phyloP scores from a whole-genome alignment of 2,797 vertebrate species.

The Eptatretus atami region DNA sequence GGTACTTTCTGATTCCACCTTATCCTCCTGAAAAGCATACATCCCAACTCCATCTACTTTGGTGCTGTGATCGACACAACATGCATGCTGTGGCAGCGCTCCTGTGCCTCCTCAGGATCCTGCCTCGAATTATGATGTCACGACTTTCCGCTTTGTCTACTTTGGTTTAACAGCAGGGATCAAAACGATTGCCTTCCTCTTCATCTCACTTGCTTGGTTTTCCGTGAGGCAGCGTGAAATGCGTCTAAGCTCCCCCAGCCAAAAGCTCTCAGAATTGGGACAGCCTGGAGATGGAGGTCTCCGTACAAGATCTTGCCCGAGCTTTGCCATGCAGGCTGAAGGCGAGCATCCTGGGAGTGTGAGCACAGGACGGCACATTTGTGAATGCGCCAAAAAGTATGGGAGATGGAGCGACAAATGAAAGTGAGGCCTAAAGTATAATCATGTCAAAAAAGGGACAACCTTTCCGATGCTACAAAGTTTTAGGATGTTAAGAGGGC shows the following conservation, averaged over 20 bases:
- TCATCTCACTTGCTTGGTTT: constrained; percentile 97
- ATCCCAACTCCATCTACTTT: constrained; percentile 96
- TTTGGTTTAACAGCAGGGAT: constrained; percentile 85
- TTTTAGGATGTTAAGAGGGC: too few relatives aligned
- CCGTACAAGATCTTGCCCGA: constrained; percentile 57
- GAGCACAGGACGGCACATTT: too few relatives aligned
- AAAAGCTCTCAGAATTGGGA: constrained; percentile 32
- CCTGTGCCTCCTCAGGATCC: constrained; percentile 71
- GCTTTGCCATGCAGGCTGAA: constrained; percentile 28
- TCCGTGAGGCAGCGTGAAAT: constrained; percentile 86
- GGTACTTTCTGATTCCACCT: too few relatives aligned
- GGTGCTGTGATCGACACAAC: constrained; percentile 96
- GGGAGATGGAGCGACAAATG: too few relatives aligned
- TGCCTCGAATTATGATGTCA: constrained; percentile 98
- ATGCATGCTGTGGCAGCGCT: constrained; percentile 87
- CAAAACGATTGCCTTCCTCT: constrained; percentile 78
- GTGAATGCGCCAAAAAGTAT: too few relatives aligned
- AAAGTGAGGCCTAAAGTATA: too few relatives aligned
- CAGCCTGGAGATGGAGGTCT: constrained; percentile 17
- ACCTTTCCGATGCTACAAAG: too few relatives aligned
- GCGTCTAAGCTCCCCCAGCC: constrained; percentile 27
- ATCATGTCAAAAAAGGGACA: too few relatives aligned
- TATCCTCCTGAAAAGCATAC: constrained; percentile 29
- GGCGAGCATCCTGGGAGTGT: too few relatives aligned
- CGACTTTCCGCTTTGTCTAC: constrained; percentile 89